Evolutionary conservation across 1,140 invertebrate species (phyloP).

Genomic region (Ceratina australensis): DNA sequence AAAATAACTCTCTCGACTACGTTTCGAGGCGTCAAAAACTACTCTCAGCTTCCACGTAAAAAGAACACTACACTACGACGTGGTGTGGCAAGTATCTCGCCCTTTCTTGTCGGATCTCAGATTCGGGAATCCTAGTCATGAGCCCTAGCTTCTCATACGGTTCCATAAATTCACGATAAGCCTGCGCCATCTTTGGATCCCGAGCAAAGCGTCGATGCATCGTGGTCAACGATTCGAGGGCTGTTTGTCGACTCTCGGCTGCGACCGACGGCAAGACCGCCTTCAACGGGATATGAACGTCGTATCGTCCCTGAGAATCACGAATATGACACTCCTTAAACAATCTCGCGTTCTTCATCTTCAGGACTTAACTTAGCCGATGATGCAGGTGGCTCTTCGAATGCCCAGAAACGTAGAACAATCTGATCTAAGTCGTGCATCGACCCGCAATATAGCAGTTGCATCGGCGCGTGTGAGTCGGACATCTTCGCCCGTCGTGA

Average conservation of each 20-base stretch:
- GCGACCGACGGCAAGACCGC: no score
- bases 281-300: slow-evolving; percentile 8
- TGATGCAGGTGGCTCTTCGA: not conserved
- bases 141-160: not conserved
- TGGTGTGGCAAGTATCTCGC: slow-evolving; percentile 2
- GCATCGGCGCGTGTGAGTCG: no score
- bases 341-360: not conserved
- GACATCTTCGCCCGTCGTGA: no score
- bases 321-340: slow-evolving; percentile 1
- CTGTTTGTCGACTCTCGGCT: not conserved
- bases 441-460: no score
- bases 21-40: slow-evolving; percentile 21
- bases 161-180: not conserved
- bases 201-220: not conserved
- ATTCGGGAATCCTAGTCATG: not conserved
- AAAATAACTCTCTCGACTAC: not conserved
- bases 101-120: not conserved
- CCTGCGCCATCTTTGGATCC: not conserved
- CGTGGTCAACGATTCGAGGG: not conserved
- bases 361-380: not conserved
- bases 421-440: not conserved
- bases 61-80: not conserved
- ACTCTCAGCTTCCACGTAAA: not conserved
- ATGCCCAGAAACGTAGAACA: slow-evolving; percentile 22
- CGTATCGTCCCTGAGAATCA: slow-evolving; percentile 11